Evolutionary conservation across 2,888 invertebrate species (phyloP).

Genomic region (Xanthorhoe designata): DNA sequence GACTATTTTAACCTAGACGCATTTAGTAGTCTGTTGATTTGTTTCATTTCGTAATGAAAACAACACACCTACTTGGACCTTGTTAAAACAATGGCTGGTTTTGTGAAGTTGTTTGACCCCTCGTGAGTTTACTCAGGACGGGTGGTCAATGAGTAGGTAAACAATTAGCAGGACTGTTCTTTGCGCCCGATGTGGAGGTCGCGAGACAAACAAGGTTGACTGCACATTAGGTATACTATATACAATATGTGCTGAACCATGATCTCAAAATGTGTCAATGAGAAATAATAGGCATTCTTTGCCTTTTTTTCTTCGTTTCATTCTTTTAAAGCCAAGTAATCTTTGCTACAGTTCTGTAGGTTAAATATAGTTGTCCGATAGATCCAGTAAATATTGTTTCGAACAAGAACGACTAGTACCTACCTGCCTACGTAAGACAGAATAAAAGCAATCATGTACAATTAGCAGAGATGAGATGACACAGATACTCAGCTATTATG

Average conservation of each 20-base stretch:
- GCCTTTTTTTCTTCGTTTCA: no score
- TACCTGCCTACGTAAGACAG: conserved; percentile 13
- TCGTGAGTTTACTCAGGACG: conserved; percentile 31
- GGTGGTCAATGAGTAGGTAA: conserved; percentile 50
- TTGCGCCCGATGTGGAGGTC: conserved; percentile 9
- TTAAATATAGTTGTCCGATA: conserved; percentile 4
- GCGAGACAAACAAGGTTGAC: conserved; percentile 1
- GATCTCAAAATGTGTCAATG: no score
- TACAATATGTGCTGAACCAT: neutral
- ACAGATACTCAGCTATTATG: conserved; percentile 33
- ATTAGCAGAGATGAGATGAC: conserved; percentile 16
- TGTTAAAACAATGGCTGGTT: conserved; percentile 39
- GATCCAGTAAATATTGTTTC: conserved; percentile 33
- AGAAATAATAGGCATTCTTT: no score
- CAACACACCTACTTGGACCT: conserved; percentile 11
- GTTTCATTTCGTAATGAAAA: conserved; percentile 18
- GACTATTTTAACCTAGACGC: neutral
- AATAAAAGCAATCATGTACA: conserved; percentile 25
- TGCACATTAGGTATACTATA: neutral
- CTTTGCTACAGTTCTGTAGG: no score
- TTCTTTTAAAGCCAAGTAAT: no score
- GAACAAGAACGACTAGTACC: conserved; percentile 3
- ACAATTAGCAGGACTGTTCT: conserved; percentile 45
- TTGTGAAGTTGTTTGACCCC: conserved; percentile 36
- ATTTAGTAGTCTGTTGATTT: conserved; percentile 17